Conservation (phyloP, 1,140 invertebrate genomes). For the Papilio xuthus region DNA sequence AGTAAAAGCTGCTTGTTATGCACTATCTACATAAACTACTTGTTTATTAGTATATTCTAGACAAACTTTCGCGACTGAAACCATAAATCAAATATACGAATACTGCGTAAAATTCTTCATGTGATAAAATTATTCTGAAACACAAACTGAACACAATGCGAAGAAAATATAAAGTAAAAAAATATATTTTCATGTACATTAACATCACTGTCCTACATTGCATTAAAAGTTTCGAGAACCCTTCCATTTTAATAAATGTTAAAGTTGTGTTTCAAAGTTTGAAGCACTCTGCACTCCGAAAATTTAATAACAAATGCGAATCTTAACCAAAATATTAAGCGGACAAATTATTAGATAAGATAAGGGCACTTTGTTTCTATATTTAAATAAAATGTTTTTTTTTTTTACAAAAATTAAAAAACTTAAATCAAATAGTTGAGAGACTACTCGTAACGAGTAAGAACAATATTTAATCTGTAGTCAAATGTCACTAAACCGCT, state of each 20-base stretch:
- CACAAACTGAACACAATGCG: neutral
- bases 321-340: neutral
- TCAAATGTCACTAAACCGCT: too few relatives aligned
- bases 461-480: too few relatives aligned
- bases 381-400: neutral
- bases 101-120: neutral
- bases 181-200: neutral
- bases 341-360: neutral
- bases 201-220: neutral
- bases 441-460: too few relatives aligned
- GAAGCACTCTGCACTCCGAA: neutral
- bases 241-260: conserved; percentile 19
- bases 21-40: conserved; percentile 10
- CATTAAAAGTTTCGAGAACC: conserved; percentile 16
- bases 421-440: neutral
- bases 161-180: neutral
- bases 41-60: conserved; percentile 1
- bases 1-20: neutral
- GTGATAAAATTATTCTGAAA: neutral
- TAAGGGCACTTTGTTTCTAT: neutral
- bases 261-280: conserved; percentile 11
- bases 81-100: conserved; percentile 3
- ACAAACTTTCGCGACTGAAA: neutral
- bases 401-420: neutral
- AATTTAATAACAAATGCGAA: conserved; percentile 6